phyloP scores from a whole-genome alignment of 2,888 invertebrate species.

The Acrocyrtus sp. region DNA sequence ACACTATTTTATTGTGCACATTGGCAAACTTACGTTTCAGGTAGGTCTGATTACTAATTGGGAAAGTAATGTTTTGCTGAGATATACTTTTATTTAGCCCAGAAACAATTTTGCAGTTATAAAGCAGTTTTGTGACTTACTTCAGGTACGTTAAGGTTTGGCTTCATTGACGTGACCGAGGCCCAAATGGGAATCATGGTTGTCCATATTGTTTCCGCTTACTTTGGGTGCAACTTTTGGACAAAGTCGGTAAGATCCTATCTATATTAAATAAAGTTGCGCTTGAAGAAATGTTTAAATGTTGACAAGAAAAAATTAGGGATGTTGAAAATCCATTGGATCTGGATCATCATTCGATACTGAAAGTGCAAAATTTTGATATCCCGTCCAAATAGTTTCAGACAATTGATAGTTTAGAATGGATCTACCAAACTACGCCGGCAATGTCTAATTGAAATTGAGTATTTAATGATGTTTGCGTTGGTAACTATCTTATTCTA shows the following conservation, averaged over 20 bases:
- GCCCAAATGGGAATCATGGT: constrained; percentile 93
- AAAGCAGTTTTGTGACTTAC: constrained; percentile 3
- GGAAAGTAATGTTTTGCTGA: no score
- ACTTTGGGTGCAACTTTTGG: constrained; percentile 91
- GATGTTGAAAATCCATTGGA: no score
- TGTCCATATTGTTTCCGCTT: constrained; percentile 86
- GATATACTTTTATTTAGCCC: background rate
- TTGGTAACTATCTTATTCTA: constrained; percentile 14
- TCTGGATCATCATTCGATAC: no score
- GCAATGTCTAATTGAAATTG: no score
- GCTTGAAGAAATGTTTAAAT: background rate
- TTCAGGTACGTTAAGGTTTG: constrained; percentile 83
- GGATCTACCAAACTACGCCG: no score
- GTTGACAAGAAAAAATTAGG: background rate
- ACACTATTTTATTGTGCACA: constrained; percentile 98
- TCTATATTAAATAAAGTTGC: no score
- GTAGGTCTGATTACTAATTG: no score
- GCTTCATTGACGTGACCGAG: constrained; percentile 96
- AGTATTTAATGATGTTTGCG: background rate
- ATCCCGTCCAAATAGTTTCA: no score
- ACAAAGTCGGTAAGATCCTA: constrained; percentile 73
- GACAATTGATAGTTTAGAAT: no score
- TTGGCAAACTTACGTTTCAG: constrained; percentile 99
- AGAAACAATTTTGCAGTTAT: no score
- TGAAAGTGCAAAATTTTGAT: no score